Evolutionary conservation across 2,113 vertebrate species (phyloP).

Genomic region (Salminus brasiliensis): DNA sequence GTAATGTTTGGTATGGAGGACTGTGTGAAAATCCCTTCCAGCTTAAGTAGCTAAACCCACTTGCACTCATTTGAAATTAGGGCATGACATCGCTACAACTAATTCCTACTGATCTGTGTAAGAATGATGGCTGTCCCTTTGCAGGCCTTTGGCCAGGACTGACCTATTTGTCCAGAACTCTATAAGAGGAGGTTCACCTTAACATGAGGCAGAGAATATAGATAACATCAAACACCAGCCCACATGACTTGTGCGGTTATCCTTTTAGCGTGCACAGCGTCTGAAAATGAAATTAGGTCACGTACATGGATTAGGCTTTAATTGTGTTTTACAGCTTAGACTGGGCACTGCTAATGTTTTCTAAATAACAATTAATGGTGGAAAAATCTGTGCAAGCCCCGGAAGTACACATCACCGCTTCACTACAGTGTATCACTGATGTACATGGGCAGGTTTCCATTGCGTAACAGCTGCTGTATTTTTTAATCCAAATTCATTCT

Average conservation of each 20-base stretch:
- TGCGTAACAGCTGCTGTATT: background rate
- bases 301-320: background rate
- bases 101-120: slow-evolving; percentile 21
- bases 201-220: slow-evolving; percentile 3
- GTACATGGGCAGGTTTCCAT: background rate
- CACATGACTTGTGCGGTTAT: background rate
- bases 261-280: background rate
- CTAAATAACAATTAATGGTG: background rate
- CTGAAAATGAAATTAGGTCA: slow-evolving; percentile 5
- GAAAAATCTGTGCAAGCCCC: background rate
- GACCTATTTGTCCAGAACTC: slow-evolving; percentile 14
- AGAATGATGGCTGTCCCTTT: background rate
- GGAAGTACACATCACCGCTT: background rate
- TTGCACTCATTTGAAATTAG: slow-evolving; percentile 40
- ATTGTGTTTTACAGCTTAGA: background rate
- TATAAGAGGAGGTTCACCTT: slow-evolving; percentile 6
- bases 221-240: background rate
- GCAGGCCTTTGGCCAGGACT: background rate
- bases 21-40: slow-evolving; percentile 38
- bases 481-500: no score
- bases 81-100: slow-evolving; percentile 32
- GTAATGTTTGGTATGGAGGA: slow-evolving; percentile 24
- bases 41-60: slow-evolving; percentile 36
- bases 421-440: background rate
- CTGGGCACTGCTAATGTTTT: background rate